Percentiles rank a stretch among this genome's conserved stretches.
These are phyloP conservation scores for Lates japonicus DNA, from an alignment of 2,797 vertebrate genomes.

Conservation along the genomic window DNA sequence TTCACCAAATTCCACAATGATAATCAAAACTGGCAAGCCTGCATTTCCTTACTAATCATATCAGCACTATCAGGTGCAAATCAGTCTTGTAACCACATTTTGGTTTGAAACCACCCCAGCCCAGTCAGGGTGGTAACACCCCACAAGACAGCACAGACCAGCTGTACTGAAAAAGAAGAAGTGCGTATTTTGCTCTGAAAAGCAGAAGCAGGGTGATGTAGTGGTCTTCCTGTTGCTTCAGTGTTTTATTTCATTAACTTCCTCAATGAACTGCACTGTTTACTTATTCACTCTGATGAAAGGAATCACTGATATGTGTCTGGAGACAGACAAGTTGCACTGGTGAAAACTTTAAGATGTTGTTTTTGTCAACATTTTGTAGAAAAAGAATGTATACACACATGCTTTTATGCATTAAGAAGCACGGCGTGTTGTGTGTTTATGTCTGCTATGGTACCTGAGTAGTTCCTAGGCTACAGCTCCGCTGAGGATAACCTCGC, in stretches of 20 bases:
- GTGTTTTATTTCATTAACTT: constrained; percentile 74
- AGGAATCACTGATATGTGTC: neutral
- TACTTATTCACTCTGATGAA: constrained; percentile 2
- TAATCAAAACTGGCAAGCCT: neutral
- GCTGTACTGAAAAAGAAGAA: constrained; percentile 79
- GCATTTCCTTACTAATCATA: neutral
- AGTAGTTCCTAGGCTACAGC: constrained; percentile 73
- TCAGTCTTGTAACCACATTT: constrained; percentile 1
- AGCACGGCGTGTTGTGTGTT: constrained; percentile 38
- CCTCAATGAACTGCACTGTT: constrained; percentile 58
- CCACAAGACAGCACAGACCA: constrained; percentile 27
- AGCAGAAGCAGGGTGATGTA: constrained; percentile 67
- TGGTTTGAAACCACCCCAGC: constrained; percentile 19
- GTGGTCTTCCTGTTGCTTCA: constrained; percentile 82
- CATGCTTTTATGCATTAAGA: neutral
- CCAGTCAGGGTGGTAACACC: constrained; percentile 18
- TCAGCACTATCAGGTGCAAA: neutral
- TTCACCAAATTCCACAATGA: neutral
- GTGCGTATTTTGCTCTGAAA: constrained; percentile 46
- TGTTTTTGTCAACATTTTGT: neutral
- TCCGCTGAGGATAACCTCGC: constrained; percentile 77
- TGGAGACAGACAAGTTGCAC: neutral
- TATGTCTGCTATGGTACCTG: constrained; percentile 66
- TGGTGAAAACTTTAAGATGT: neutral
- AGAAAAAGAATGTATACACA: neutral